These are phyloP conservation scores for Botia kubotai DNA, from an alignment of 2,797 vertebrate species.

Conservation along the genomic window DNA sequence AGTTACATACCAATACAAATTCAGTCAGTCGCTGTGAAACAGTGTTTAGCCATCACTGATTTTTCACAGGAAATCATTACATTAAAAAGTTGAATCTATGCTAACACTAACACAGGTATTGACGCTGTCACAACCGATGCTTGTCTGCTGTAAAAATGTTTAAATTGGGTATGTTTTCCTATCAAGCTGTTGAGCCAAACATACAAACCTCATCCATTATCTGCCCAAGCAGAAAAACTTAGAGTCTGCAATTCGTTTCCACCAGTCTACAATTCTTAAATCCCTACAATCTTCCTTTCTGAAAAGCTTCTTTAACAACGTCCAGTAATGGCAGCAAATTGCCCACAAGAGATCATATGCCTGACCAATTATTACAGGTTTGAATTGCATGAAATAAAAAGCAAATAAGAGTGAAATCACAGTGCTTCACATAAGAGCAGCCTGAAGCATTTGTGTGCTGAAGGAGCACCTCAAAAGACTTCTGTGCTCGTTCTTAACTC, in stretches of 20 bases:
- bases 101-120: constrained; percentile 1
- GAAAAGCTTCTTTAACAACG: constrained; percentile 18
- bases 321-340: constrained; percentile 27
- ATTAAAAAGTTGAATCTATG: background rate
- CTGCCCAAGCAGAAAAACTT: background rate
- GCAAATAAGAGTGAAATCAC: background rate
- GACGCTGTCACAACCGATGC: background rate
- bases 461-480: constrained; percentile 29
- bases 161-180: constrained; percentile 15
- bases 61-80: constrained; percentile 19
- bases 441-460: constrained; percentile 31
- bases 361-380: constrained; percentile 32
- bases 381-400: constrained; percentile 27
- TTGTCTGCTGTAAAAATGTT: constrained; percentile 27
- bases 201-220: constrained; percentile 6
- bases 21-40: background rate
- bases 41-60: constrained; percentile 5
- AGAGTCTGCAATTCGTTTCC: background rate
- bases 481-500: constrained; percentile 33
- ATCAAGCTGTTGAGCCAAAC: background rate
- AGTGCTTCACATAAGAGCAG: constrained; percentile 25
- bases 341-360: constrained; percentile 21
- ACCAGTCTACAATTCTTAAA: background rate
- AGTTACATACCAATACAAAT: constrained; percentile 1
- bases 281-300: too few relatives aligned